phyloP scores from a whole-genome alignment of 2,797 vertebrate genomes.

The Tokudaia muenninki region DNA sequence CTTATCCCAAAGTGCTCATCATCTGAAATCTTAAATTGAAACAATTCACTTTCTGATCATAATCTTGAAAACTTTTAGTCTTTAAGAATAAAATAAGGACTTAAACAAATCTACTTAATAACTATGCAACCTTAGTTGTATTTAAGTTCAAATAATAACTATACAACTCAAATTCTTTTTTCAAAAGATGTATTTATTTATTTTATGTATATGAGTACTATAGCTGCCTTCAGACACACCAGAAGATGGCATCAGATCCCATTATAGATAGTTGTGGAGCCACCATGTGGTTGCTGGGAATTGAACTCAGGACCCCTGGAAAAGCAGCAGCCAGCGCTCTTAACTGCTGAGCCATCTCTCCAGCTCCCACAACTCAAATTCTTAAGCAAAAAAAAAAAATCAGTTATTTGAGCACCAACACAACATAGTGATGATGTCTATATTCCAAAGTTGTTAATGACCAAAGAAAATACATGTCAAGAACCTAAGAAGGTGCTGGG shows the following conservation, averaged over 20 bases:
- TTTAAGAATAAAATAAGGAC: not conserved
- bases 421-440: constrained; percentile 7
- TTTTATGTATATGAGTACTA: no score
- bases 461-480: not conserved
- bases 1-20: not conserved
- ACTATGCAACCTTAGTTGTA: no score
- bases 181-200: no score
- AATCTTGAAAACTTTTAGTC: not conserved
- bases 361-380: not conserved
- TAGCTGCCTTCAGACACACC: no score
- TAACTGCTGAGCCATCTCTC: no score
- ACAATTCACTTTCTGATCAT: not conserved
- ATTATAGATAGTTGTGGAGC: no score
- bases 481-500: not conserved
- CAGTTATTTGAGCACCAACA: not conserved
- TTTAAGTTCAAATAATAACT: no score
- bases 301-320: no score
- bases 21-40: not conserved
- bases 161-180: no score
- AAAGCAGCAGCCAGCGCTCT: no score
- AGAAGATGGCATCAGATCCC: no score
- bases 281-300: no score
- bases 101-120: not conserved
- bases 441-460: not conserved
- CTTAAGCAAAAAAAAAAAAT: constrained; percentile 1